Evolutionary conservation across 2,113 vertebrate species (phyloP), one percentile per base, ranked within the genome.

Genomic region (Picathartes gymnocephalus): DNA sequence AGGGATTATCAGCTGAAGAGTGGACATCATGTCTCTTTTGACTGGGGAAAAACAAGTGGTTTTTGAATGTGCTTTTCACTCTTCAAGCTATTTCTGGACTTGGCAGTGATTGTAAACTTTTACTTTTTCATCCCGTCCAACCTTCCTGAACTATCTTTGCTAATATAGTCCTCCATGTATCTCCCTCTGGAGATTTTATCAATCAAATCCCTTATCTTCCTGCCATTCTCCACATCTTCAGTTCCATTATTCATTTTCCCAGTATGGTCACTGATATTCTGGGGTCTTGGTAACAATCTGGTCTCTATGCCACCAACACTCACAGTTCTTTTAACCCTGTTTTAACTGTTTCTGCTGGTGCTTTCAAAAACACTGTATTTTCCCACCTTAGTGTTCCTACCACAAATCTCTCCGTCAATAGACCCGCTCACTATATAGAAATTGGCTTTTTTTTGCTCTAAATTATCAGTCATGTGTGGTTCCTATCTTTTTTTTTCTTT

Each of bases 381-480:
- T 30, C 31, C 50, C 45, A 31, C 15, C n/a, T 40, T 58, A 56
- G 31, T 56, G 40, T 6, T 81, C 73, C 37, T 39, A 18, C 69
- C 51, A 70, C 40, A 87, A 69, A 57, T 20, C 31, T 84, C 30
- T 61, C 54, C 50, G 44, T 47, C 48, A 57, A 23, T 27, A 87
- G 30, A 77, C 10, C 6, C 7, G 65, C 31, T 0, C 0, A n/a
- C 31, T 45, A 1, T 16, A 48, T 3, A 66, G 28, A 79, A 78
- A 66, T 31, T 8, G 24, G 5, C 3, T 31, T 73, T 39, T 39
- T 31, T 30, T 22, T 18, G 1, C 4, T 73, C 21, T 10, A 2
- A 85, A 62, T 45, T 62, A 24, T 24, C 28, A 33, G 35, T 62
- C 6, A 4, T 62, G 11, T 65, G 22, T 53, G 13, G 10, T 61